Evolutionary conservation across 2,797 vertebrate species (phyloP), one percentile per base, ranked within the genome.

Genomic region (Lateolabrax maculatus): DNA sequence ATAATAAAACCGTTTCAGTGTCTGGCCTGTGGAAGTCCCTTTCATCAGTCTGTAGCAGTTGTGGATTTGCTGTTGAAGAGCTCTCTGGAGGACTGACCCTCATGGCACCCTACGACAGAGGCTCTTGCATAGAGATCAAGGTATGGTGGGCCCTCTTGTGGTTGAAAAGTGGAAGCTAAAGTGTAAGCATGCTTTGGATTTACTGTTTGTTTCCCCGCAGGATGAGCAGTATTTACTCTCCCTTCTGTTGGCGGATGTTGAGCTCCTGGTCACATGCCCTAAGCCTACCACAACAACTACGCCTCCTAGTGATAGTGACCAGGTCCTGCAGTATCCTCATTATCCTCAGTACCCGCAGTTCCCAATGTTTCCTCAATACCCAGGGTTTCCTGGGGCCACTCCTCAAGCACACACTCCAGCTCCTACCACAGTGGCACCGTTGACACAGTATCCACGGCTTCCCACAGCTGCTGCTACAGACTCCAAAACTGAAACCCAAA

Each of bases 191-290:
- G 12, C 6, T 39, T 62, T 69, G 44, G 31, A 75, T 23, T 75
- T 43, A 66, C 27, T 3, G 18, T 44, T 29, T 58, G 1, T 79
- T 76, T 78, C 11, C 34, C 69, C 83, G 39, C 44, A 93, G 86
- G 74, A 86, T 75, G 43, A 73, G 1, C 44, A 83, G 57, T 71
- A 84, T 74, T 63, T 71, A 15, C 75, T 89, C 3, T 73, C 79
- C 60, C 41, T 90, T 65, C 56, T 80, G 27, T 77, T 74, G 53
- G 43, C 18, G 36, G 74, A 92, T 71, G 65, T 69, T 65, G 81
- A 87, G 61, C 49, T 91, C 49, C 41, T 36, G 1, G 64, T 84
- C 48, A 68, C 77, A 51, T 91, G 86, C 44, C 84, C 86, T 29
- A 68, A 66, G n/a, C 16, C 49, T 4, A 65, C 48, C 12, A 56